Evolutionary conservation across 2,888 invertebrate species (phyloP).

Genomic region (Ryuthela nishihirai): DNA sequence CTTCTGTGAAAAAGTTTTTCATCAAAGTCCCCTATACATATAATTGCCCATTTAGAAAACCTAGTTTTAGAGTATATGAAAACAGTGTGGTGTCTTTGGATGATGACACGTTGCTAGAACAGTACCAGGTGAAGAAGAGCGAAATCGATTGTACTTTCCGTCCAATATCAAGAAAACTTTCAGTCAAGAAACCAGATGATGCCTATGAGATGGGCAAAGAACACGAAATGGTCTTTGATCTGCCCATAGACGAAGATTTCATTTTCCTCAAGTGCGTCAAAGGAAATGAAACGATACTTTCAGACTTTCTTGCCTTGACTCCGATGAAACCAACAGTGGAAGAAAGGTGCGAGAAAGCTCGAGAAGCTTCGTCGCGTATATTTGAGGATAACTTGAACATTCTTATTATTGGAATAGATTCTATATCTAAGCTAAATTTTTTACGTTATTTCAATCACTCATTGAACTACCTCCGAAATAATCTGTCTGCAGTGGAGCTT

Average conservation of each 20-base stretch:
- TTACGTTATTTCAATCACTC: conserved; percentile 71
- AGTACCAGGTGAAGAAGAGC: conserved; percentile 11
- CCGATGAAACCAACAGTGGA: conserved; percentile 32
- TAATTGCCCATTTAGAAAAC: conserved; percentile 18
- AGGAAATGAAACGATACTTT: conserved; percentile 8
- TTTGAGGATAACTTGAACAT: conserved; percentile 58
- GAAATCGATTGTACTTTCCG: conserved; percentile 24
- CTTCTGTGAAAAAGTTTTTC: conserved; percentile 27
- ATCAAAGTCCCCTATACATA: conserved; percentile 15
- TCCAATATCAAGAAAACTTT: conserved; percentile 12
- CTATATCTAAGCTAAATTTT: conserved; percentile 74
- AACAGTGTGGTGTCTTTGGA: conserved; percentile 17
- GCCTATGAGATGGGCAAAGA: conserved; percentile 19
- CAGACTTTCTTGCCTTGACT: conserved; percentile 11
- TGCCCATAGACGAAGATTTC: conserved; percentile 35
- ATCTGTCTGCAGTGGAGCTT: conserved; percentile 66
- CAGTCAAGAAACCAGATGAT: conserved; percentile 25
- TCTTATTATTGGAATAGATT: conserved; percentile 77
- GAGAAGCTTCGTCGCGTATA: neutral
- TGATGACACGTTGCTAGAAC: conserved; percentile 10
- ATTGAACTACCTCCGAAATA: conserved; percentile 59
- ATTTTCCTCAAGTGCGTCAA: conserved; percentile 31
- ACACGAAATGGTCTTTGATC: conserved; percentile 31
- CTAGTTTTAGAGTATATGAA: conserved; percentile 7
- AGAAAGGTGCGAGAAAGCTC: conserved; percentile 3